Evolutionary conservation across 2,888 invertebrate genomes (phyloP), one percentile per base, ranked within the genome.

Genomic region (Plemyria rubiginata): DNA sequence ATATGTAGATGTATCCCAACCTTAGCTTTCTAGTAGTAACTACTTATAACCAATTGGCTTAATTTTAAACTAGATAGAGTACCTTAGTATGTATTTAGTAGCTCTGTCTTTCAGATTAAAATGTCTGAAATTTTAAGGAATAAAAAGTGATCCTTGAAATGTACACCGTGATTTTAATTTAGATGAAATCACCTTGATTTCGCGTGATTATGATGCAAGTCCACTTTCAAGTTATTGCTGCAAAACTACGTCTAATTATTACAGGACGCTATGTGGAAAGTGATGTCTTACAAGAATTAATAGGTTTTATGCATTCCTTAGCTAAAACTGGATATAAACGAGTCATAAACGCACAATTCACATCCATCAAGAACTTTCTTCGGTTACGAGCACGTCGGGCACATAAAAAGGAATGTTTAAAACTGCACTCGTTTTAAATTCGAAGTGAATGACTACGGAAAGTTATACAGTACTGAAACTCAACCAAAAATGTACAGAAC

Each of bases 391-490:
- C 32, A 8, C 8, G 8, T 8, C 40, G n/a, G 41, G 13, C 41
- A 28, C 53, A 43, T 53, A 41, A 28, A 40, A 32, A 50, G 9
- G 43, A 53, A 53, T 28, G 43, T 16, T 29, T 53, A n/a, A 53
- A 53, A 43, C 28, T 53, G 41, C 40, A 53, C 22, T 41, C 45
- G 28, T 53, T 52, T 53, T 22, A 29, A 53, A 53, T 53, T 52
- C 22, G 12, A n/a, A 40, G n/a, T 28, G 22, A 52, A 53, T 28
- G 13, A 48, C 48, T 45, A 16, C 45, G 45, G 45, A 6, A 45
- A 16, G 43, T 13, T 43, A 45, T 45, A 45, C 16, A 45, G 45
- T 45, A 22, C 22, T 2, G 13, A 16, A 16, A 45, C 45, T 45
- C 16, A 16, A 45, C 45, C 3, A 16, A 45, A 15, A 16, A 45